phyloP scores from a whole-genome alignment of 2,888 invertebrate genomes.

The Dynastes grantii region DNA sequence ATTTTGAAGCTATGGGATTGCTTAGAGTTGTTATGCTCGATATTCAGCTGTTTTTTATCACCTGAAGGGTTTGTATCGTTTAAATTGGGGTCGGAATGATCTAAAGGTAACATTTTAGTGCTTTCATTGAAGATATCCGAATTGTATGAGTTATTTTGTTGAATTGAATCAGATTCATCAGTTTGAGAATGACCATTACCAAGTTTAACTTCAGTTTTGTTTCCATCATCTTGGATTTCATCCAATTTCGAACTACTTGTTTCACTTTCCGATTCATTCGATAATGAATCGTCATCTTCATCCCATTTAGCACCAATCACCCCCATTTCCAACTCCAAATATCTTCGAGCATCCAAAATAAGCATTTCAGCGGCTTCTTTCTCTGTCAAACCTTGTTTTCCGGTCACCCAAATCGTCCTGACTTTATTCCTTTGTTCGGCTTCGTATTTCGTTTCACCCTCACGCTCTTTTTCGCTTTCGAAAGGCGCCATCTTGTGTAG shows the following conservation, averaged over 20 bases:
- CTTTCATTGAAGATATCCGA: slow-evolving; percentile 1
- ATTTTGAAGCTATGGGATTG: slow-evolving; percentile 13
- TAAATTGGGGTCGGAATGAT: not conserved
- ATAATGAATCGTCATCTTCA: not conserved
- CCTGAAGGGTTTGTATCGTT: not conserved
- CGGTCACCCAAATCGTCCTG: slow-evolving; percentile 85
- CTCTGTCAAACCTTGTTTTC: slow-evolving; percentile 85
- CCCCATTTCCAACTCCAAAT: slow-evolving; percentile 82
- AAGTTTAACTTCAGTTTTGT: too few species aligned
- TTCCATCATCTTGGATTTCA: not conserved
- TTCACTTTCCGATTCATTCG: not conserved
- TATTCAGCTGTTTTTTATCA: not conserved
- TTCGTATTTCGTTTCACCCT: slow-evolving; percentile 80
- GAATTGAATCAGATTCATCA: not conserved
- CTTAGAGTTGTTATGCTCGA: not conserved
- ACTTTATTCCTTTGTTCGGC: slow-evolving; percentile 79
- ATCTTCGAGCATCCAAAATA: slow-evolving; percentile 84
- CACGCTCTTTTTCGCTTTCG: slow-evolving; percentile 84
- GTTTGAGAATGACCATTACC: too few species aligned
- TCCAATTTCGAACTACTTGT: not conserved
- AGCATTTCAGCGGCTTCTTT: slow-evolving; percentile 86
- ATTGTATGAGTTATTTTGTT: slow-evolving; percentile 10
- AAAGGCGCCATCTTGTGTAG: slow-evolving; percentile 88
- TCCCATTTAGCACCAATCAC: slow-evolving; percentile 80
- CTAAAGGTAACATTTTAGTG: not conserved